Evolutionary conservation across 2,888 invertebrate genomes (phyloP).

Genomic region (Suillia variegata): DNA sequence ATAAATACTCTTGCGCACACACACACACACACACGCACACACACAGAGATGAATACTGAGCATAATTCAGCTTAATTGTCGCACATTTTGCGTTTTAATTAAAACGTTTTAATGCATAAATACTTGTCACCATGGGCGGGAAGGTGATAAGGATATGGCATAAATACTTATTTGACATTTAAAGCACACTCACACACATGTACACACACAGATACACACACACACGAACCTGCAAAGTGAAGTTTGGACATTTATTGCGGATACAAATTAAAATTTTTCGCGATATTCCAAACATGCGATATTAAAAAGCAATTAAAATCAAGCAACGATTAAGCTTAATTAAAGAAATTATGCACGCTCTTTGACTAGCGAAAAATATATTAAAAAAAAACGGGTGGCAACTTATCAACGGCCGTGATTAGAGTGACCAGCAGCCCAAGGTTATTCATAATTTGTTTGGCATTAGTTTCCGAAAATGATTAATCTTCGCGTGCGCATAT

Average conservation of each 20-base stretch:
- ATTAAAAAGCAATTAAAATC: no score
- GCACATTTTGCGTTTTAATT: neutral
- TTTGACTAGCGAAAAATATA: neutral
- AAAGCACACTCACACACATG: no score
- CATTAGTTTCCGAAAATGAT: neutral
- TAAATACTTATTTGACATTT: no score
- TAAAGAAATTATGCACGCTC: neutral
- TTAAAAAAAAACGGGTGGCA: neutral
- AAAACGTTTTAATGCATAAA: neutral
- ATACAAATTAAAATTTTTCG: no score
- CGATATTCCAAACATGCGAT: no score
- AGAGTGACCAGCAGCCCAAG: neutral
- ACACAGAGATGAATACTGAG: no score
- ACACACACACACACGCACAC: no score
- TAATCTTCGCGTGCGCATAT: neutral
- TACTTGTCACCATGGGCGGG: neutral
- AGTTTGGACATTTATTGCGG: no score
- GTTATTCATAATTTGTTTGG: neutral
- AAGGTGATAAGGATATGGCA: no score
- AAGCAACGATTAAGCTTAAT: neutral
- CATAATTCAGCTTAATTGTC: neutral
- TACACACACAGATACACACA: no score
- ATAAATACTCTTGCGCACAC: no score
- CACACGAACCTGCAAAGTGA: no score
- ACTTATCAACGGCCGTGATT: neutral